Base-by-base conservation (phyloP, 1,140 invertebrate species). In the Theocolax elegans region DNA sequence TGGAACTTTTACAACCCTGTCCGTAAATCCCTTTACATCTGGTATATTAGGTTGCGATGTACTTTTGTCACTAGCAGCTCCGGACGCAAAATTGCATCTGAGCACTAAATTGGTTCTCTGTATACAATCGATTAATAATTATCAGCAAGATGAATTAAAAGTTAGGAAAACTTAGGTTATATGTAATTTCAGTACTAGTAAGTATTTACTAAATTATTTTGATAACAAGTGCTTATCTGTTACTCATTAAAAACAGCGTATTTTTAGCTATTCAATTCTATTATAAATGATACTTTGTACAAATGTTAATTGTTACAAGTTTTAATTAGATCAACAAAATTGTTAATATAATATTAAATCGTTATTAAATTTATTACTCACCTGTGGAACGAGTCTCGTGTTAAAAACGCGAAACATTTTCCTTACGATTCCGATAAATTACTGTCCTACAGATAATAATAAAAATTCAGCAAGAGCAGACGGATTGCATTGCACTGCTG, bases 11-110 rank as follows among this genome's bases (percentile, higher is more conserved):
- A 92, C 85, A 69, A 89, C 88, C 59, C 88, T 89, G 53, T 84
- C 84, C 75, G 88, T 92, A 1, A 93, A 81, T 27, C 92, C 92
- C 72, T 86, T 83, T 3, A 92, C 91, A 79, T 91, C 81, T 19
- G 42, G 12, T 58, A 75, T 75, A 25, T 19, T 23, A 6, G 53
- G 13, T 17, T 7, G 13, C 9, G 67, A n/a, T 13, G 23, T 29
- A 38, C 17, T 3, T 51, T 62, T 51, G 1, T 8, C 10, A 19
- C 25, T 40, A 7, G 2, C 1, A 46, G 25, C 15, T 56, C 38
- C 15, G 25, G 44, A 68, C 10, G 46, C 19, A 25, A 40, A 10
- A 29, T 49, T 65, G 48, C 25, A 9, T 15, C 40, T 44, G 0
- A 56, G 27, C 35, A 19, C 1, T 13, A 64, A 3, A 42, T 1